These are phyloP conservation scores for Pachypanchax playfairii DNA, from an alignment of 2,113 vertebrate species.

Conservation along the genomic window DNA sequence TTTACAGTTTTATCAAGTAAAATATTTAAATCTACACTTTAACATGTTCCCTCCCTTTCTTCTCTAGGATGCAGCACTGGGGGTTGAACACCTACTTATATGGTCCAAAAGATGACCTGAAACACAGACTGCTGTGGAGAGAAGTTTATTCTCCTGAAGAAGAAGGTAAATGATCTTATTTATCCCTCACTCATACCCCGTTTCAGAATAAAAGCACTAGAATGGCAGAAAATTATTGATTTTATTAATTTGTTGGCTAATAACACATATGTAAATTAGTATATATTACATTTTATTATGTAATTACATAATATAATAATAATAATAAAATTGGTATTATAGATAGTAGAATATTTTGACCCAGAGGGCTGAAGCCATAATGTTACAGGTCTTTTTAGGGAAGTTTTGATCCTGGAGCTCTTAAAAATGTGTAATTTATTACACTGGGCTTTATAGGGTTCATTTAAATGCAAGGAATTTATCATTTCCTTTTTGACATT, in stretches of 20 bases:
- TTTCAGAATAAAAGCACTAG: background rate
- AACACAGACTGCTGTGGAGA: slow-evolving; percentile 88
- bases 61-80: slow-evolving; percentile 78
- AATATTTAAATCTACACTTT: background rate
- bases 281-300: too few relatives aligned
- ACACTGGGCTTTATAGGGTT: too few relatives aligned
- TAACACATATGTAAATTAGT: too few relatives aligned
- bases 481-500: background rate
- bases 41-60: background rate
- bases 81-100: slow-evolving; percentile 88
- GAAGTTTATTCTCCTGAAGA: slow-evolving; percentile 88
- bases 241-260: too few relatives aligned
- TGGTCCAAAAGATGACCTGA: slow-evolving; percentile 87
- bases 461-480: background rate
- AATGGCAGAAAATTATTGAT: too few relatives aligned
- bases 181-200: background rate
- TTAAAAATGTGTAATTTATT: too few relatives aligned
- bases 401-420: too few relatives aligned
- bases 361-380: too few relatives aligned
- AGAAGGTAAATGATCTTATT: slow-evolving; percentile 74
- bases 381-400: too few relatives aligned
- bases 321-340: too few relatives aligned
- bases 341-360: too few relatives aligned
- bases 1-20: background rate
- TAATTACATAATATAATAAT: too few relatives aligned